phyloP scores from a whole-genome alignment of 2,113 vertebrate genomes.

The Saguinus imperator region DNA sequence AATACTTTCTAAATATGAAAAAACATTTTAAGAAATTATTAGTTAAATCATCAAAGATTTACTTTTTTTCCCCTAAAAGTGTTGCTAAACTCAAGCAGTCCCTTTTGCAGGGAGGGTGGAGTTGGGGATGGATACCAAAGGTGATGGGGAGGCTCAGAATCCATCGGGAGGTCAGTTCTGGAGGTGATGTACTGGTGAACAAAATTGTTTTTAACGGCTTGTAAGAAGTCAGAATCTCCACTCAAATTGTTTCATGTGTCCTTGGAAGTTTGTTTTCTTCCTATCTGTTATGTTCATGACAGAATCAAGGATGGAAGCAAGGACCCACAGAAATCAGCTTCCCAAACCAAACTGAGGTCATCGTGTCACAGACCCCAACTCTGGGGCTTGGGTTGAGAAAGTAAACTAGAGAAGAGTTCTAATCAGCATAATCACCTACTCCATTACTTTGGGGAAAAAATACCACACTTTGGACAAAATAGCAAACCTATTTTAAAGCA shows the following conservation, averaged over 20 bases:
- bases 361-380: too few relatives aligned
- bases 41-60: not conserved
- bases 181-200: not conserved
- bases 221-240: not conserved
- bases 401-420: not conserved
- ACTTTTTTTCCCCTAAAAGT: not conserved
- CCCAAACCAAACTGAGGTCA: not conserved
- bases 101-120: not conserved
- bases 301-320: not conserved
- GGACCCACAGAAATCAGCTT: not conserved
- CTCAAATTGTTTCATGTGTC: not conserved
- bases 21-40: not conserved
- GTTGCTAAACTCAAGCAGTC: not conserved
- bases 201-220: not conserved
- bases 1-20: not conserved
- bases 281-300: not conserved
- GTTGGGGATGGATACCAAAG: not conserved
- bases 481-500: not conserved
- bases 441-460: not conserved
- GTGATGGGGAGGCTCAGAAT: not conserved
- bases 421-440: not conserved
- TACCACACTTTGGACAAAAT: not conserved
- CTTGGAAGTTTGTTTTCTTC: not conserved
- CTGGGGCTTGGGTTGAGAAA: not conserved
- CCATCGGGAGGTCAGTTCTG: not conserved